Evolutionary conservation across 2,888 invertebrate genomes (phyloP).

Genomic region (Aelia acuminata): DNA sequence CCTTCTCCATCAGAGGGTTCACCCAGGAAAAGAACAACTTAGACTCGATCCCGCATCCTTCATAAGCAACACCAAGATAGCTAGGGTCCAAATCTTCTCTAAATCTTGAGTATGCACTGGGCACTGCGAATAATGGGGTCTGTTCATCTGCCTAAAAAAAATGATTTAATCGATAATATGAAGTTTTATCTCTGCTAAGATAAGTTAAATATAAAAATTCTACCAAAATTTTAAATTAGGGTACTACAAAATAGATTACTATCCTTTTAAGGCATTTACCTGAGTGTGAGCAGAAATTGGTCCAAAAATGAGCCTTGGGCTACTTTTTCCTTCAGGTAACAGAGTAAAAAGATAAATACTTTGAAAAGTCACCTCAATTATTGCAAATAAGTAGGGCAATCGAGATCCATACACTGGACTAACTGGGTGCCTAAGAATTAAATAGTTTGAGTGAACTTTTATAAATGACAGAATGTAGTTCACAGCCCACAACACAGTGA

Average conservation of each 20-base stretch:
- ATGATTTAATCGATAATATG: not conserved
- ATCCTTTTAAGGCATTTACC: slow-evolving; percentile 38
- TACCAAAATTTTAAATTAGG: not conserved
- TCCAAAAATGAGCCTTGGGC: slow-evolving; percentile 60
- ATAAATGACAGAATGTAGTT: slow-evolving; percentile 79
- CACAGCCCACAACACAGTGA: slow-evolving; percentile 80
- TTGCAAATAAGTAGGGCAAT: slow-evolving; percentile 68
- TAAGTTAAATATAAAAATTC: not conserved
- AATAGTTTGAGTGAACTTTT: slow-evolving; percentile 76
- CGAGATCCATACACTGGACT: slow-evolving; percentile 70
- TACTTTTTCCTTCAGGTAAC: slow-evolving; percentile 61
- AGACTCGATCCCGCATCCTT: slow-evolving; percentile 79
- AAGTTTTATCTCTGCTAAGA: not conserved
- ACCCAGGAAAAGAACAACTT: slow-evolving; percentile 91
- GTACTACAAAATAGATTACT: not conserved
- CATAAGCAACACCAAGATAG: slow-evolving; percentile 87
- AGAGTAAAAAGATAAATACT: slow-evolving; percentile 66
- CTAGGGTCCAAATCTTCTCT: slow-evolving; percentile 77
- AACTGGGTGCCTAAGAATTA: slow-evolving; percentile 60
- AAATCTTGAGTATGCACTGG: slow-evolving; percentile 75
- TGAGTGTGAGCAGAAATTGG: slow-evolving; percentile 53
- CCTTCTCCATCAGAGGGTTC: slow-evolving; percentile 85
- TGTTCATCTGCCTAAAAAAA: slow-evolving; percentile 63
- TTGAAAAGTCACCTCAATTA: slow-evolving; percentile 68
- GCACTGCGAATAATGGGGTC: slow-evolving; percentile 63